These are phyloP conservation scores for Zele albiditarsus DNA, from an alignment of 2,888 invertebrate species.

Conservation along the genomic window DNA sequence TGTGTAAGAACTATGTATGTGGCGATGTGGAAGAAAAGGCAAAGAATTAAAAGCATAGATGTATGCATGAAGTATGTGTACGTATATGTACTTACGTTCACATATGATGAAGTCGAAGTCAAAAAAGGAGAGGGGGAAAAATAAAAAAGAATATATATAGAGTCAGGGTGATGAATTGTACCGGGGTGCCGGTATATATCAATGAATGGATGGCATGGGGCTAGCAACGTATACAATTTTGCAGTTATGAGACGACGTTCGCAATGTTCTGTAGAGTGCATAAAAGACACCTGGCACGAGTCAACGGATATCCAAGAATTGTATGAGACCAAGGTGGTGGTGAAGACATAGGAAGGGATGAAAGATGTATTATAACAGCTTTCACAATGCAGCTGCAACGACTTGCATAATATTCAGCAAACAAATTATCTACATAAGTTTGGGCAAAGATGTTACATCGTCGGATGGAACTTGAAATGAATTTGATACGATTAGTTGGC, in stretches of 20 bases:
- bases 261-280: constrained; percentile 26
- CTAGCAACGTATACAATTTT: constrained; percentile 32
- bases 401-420: not conserved
- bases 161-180: constrained; percentile 24
- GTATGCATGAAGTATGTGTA: constrained; percentile 30
- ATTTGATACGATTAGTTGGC: not conserved
- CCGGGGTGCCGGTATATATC: constrained; percentile 17
- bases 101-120: too few relatives aligned
- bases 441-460: constrained; percentile 20
- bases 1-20: too few relatives aligned
- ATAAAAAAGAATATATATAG: not conserved
- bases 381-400: constrained; percentile 24
- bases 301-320: constrained; percentile 46
- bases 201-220: not conserved
- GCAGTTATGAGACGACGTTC: constrained; percentile 46
- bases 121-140: constrained; percentile 19
- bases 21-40: constrained; percentile 30
- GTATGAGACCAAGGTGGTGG: not conserved
- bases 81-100: not conserved
- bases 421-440: constrained; percentile 14
- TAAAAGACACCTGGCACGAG: constrained; percentile 52
- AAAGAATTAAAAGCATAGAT: constrained; percentile 40
- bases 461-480: not conserved
- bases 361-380: not conserved
- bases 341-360: not conserved